phyloP scores from a whole-genome alignment of 2,113 vertebrate genomes.

The Gymnobelideus leadbeateri region DNA sequence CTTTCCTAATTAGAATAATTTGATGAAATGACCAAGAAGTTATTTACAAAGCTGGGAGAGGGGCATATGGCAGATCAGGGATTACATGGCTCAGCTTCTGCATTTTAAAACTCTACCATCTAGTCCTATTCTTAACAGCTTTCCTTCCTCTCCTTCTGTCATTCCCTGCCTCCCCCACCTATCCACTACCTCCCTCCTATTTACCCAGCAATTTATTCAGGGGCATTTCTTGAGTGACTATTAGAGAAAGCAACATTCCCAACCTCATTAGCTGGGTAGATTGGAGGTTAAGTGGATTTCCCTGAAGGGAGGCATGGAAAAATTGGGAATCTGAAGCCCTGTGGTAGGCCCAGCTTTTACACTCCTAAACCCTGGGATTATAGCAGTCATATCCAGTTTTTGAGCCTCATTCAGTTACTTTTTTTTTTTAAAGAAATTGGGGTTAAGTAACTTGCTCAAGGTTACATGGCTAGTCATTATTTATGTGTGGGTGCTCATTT shows the following conservation, averaged over 20 bases:
- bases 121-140: constrained; percentile 31
- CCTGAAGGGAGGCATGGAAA: not conserved
- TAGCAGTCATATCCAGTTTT: not conserved
- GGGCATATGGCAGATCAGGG: constrained; percentile 51
- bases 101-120: constrained; percentile 60
- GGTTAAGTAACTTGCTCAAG: too few relatives aligned
- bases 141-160: not conserved
- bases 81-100: constrained; percentile 52
- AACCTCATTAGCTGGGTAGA: not conserved
- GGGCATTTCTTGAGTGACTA: not conserved
- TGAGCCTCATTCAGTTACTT: not conserved
- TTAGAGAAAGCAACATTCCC: not conserved
- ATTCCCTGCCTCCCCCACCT: too few relatives aligned
- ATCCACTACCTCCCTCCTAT: not conserved
- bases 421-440: too few relatives aligned
- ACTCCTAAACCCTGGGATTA: not conserved
- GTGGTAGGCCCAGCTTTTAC: not conserved
- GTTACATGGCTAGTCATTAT: too few relatives aligned
- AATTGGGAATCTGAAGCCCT: not conserved
- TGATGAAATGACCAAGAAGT: constrained; percentile 73
- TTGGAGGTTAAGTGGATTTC: not conserved
- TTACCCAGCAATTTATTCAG: not conserved
- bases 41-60: constrained; percentile 76
- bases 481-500: too few relatives aligned
- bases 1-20: constrained; percentile 75